phyloP scores from a whole-genome alignment of 2,113 vertebrate species.

The Caranx melampygus region DNA sequence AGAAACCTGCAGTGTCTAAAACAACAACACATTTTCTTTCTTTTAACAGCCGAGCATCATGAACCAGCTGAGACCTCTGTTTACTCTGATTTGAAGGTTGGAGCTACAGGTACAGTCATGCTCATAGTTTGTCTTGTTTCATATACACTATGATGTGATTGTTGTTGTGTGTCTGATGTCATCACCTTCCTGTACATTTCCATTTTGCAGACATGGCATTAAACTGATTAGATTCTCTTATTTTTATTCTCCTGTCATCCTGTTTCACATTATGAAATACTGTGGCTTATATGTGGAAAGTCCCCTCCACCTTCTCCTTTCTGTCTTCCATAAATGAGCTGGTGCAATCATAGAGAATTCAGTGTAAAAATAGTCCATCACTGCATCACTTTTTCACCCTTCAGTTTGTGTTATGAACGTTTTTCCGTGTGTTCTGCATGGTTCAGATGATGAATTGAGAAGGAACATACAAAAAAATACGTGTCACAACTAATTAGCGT shows the following conservation, averaged over 20 bases:
- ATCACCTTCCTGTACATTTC: neutral
- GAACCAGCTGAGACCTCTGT: neutral
- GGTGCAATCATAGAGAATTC: too few species aligned
- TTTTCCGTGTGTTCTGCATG: too few species aligned
- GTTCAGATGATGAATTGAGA: too few species aligned
- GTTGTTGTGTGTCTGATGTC: neutral
- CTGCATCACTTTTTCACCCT: neutral
- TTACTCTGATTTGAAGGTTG: conserved; percentile 20
- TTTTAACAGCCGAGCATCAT: conserved; percentile 1
- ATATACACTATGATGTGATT: neutral
- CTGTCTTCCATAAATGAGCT: neutral
- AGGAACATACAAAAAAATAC: too few species aligned
- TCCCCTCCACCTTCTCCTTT: neutral
- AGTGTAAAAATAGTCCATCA: too few species aligned
- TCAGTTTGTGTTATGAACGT: neutral
- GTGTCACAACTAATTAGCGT: too few species aligned
- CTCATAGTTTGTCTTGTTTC: neutral
- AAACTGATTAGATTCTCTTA: neutral
- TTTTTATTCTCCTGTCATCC: neutral
- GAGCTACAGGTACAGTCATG: conserved; percentile 1
- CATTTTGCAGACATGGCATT: neutral
- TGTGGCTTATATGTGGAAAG: neutral
- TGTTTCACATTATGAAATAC: neutral
- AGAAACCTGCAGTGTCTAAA: neutral
- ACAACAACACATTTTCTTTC: too few species aligned